Percentiles rank a stretch among this genome's conserved stretches.
phyloP scores from a whole-genome alignment of 2,113 vertebrate species.

The Protomyctophum bolini region DNA sequence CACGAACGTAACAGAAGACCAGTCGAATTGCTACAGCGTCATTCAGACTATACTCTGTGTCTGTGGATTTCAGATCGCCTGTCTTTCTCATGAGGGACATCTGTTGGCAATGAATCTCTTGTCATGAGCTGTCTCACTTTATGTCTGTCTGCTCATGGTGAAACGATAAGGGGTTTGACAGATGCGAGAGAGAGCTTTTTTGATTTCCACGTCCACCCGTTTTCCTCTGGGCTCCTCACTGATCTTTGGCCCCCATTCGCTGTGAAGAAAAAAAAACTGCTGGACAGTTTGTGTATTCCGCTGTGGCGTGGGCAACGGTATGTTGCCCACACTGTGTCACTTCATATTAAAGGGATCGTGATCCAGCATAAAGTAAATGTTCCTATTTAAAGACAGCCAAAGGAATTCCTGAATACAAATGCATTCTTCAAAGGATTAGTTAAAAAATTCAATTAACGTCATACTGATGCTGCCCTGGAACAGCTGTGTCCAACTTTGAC shows the following conservation, averaged over 20 bases:
- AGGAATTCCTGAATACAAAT: constrained; percentile 79
- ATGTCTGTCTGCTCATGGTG: constrained; percentile 17
- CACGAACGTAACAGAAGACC: constrained; percentile 3
- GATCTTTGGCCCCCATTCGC: constrained; percentile 41
- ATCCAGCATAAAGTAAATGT: constrained; percentile 59
- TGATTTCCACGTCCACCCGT: constrained; percentile 44
- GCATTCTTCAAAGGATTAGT: constrained; percentile 80
- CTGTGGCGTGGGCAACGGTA: constrained; percentile 63
- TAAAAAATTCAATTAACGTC: constrained; percentile 79
- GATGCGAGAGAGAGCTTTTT: constrained; percentile 36
- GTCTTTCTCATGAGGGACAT: constrained; percentile 36
- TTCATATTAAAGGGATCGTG: constrained; percentile 71
- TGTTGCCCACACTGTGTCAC: constrained; percentile 59
- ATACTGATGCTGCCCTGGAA: constrained; percentile 69
- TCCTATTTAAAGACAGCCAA: constrained; percentile 77
- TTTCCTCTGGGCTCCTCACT: constrained; percentile 26
- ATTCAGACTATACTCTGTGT: constrained; percentile 7
- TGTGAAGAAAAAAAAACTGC: constrained; percentile 65
- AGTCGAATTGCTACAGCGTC: constrained; percentile 1
- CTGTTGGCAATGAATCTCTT: constrained; percentile 38
- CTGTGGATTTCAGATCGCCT: constrained; percentile 31
- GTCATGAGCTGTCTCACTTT: constrained; percentile 20
- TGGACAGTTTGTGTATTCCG: constrained; percentile 61
- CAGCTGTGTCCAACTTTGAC: constrained; percentile 82
- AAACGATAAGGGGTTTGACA: constrained; percentile 29